Evolutionary conservation across 2,797 vertebrate species (phyloP), one percentile per base, ranked within the genome.

Genomic region (Danionella dracula): DNA sequence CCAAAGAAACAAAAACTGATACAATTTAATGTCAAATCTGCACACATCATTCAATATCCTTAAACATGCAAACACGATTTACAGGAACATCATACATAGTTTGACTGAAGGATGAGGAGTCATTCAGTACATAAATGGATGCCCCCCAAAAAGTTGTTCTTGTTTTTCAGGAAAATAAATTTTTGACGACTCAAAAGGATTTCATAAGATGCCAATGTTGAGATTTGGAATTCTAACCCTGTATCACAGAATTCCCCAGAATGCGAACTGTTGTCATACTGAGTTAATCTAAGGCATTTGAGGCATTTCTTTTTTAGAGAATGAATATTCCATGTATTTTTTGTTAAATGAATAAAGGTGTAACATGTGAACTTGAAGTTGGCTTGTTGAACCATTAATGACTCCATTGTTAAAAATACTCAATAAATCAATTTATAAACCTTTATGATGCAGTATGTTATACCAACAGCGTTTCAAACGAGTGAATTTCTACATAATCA

Each of bases 21-120:
- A 73, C 82, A 85, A 88, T 87, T 88, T 87, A 88, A 86, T 89
- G 67, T 85, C 82, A 85, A 66, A 62, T 76, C 20, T 63, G 53
- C 55, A 78, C 70, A 68, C 81, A 83, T 78, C 80, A 85, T 83
- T 81, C 66, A 82, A 84, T 80, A 85, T 79, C 80, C 44, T 79
- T 76, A 65, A 79, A 84, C 88, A 89, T 90, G 86, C 88, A 85
- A 85, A 76, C 49, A 68, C 72, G 79, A 77, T 77, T 59, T 80
- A 85, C 77, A 84, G 46, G 63, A 12, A 50, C 50, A 56, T 42
- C 42, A 57, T 42, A 46, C 57, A 37, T 27, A 54, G 31, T 75
- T 56, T 76, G 76, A 27, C 16, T 46, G 20, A 34, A 42, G 19
- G 19, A 31, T 34, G 11, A 21, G 12, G 37, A 64, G 16, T 13